A percentile compares a stretch with the other conserved stretches of the same genome.
Conservation (phyloP, 2,113 vertebrate genomes). For the Myotis lucifugus region DNA sequence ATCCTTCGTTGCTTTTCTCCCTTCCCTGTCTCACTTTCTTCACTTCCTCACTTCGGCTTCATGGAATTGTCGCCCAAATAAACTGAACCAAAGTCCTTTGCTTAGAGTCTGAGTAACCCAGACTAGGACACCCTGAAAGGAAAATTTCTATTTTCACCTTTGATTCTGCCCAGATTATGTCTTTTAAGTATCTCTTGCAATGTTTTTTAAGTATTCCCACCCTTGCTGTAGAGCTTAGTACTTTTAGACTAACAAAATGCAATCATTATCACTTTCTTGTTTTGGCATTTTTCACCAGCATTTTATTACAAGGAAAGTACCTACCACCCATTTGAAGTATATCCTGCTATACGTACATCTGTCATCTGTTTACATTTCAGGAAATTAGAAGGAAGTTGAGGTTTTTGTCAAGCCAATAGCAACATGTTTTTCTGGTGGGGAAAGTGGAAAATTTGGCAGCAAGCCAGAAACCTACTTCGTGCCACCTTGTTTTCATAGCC, state of each 20-base stretch:
- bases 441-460: neutral
- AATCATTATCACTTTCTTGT: neutral
- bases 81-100: neutral
- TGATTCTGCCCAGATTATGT: neutral
- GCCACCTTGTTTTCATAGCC: neutral
- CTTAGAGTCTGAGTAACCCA: neutral
- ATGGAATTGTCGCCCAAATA: neutral
- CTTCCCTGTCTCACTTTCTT: too few species aligned
- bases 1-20: neutral
- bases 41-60: neutral
- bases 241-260: neutral
- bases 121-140: neutral
- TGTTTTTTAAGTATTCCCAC: neutral
- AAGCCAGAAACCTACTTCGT: neutral
- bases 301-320: neutral
- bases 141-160: neutral
- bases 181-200: neutral
- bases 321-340: neutral
- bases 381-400: constrained; percentile 22
- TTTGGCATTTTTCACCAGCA: neutral
- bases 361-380: constrained; percentile 19
- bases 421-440: neutral
- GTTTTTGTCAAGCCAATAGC: constrained; percentile 2
- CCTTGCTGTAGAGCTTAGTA: neutral
- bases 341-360: neutral